phyloP scores from a whole-genome alignment of 2,888 invertebrate genomes.

The Seira musarum region DNA sequence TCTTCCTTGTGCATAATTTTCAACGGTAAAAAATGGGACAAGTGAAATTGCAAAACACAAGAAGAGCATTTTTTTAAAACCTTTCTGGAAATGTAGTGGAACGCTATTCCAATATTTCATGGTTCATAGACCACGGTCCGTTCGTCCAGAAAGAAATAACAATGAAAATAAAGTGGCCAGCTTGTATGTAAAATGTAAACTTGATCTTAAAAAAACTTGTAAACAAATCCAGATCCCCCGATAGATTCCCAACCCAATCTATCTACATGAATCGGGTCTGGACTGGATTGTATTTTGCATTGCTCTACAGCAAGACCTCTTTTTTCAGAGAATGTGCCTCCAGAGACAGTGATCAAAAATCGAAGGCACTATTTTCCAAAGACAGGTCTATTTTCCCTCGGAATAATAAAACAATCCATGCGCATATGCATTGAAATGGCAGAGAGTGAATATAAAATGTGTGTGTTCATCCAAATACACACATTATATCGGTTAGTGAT shows the following conservation, averaged over 20 bases:
- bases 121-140: background rate
- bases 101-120: background rate
- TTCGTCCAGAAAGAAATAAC: background rate
- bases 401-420: background rate
- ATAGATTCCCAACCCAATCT: background rate
- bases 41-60: background rate
- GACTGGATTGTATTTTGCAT: background rate
- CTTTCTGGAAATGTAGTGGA: background rate
- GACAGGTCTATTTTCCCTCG: no score
- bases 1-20: conserved; percentile 32
- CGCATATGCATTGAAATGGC: background rate
- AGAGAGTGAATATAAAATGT: no score
- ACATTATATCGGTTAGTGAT: no score
- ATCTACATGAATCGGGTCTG: no score
- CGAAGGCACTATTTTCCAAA: background rate
- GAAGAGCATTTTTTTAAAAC: background rate
- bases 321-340: conserved; percentile 31
- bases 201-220: background rate
- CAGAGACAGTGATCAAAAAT: conserved; percentile 6
- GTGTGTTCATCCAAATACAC: no score
- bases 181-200: background rate
- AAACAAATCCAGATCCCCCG: background rate
- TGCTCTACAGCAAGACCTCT: background rate
- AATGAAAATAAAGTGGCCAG: background rate
- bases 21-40: conserved; percentile 28